Evolutionary conservation across 2,888 invertebrate species (phyloP), one percentile per base, ranked within the genome.

Genomic region (Himalopsyche japonica): DNA sequence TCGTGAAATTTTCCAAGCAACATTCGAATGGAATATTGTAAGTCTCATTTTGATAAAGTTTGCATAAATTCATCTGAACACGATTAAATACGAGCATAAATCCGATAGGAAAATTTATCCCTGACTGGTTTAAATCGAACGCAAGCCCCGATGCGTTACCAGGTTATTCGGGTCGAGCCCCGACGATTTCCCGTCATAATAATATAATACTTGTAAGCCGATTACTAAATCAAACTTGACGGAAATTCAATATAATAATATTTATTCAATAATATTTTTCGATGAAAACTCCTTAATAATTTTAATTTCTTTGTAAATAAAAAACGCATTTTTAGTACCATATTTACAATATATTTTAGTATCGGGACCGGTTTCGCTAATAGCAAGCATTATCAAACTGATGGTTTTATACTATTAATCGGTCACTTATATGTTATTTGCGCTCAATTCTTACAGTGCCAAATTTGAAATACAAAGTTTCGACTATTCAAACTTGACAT

Each of bases 71-170:
- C 70, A 70, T 70, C 70, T 24, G 15, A 30, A 70, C 15, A 64
- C 64, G 76, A 81, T 81, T 84, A 81, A 84, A 81, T 84, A 84
- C 37, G 37, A 37, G 5, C 37, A 8, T 79, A 77, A 79, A 84
- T 84, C 81, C 81, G 30, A 49, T 64, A 64, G 47, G 76, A 84
- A 84, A 80, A 78, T 57, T 24, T 81, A 78, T 57, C 49, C 79
- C 83, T 80, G 82, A 76, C 12, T 77, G 79, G 76, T 57, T 83
- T 81, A 48, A 47, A 80, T 77, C 81, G 80, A 49, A 43, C 43
- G 27, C 30, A 64, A 48, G 77, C 78, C 77, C 49, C 12, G 27
- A 15, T 70, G 70, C 70, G 70, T 70, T 70, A 30, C 24, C 70
- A 27, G 27, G 70, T 70, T 70, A 27, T 27, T 5, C 15, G 70